Evolutionary conservation across 2,888 invertebrate species (phyloP).

Genomic region (Pachycephus smyrnensis): DNA sequence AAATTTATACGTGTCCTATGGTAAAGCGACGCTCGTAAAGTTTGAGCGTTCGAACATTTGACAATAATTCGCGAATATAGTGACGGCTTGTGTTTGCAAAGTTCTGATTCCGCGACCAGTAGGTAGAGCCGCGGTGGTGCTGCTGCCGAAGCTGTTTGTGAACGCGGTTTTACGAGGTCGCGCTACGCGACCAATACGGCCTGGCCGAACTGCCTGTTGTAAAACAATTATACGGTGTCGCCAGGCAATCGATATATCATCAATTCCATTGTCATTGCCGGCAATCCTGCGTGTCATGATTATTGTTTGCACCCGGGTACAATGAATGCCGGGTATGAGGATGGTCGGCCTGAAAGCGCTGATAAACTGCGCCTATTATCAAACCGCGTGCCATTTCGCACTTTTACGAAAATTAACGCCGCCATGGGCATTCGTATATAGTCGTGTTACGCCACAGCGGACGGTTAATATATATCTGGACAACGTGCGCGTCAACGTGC

Average conservation of each 20-base stretch:
- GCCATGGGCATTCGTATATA: not conserved
- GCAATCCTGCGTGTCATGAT: constrained; percentile 65
- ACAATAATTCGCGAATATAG: constrained; percentile 21
- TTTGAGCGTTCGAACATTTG: not conserved
- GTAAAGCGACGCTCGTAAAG: not conserved
- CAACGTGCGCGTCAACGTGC: not conserved
- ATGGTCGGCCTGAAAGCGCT: constrained; percentile 34
- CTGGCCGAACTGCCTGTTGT: constrained; percentile 49
- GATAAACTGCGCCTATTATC: constrained; percentile 62
- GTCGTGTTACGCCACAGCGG: not conserved
- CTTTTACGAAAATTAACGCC: constrained; percentile 38
- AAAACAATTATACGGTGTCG: constrained; percentile 66
- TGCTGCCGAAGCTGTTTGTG: constrained; percentile 11
- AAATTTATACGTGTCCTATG: not conserved
- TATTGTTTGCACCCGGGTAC: constrained; percentile 63
- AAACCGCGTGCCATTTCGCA: constrained; percentile 56
- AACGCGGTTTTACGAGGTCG: constrained; percentile 41
- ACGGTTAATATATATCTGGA: not conserved
- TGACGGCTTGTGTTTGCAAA: not conserved
- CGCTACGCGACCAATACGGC: constrained; percentile 21
- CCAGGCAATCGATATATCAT: constrained; percentile 63
- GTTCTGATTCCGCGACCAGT: not conserved
- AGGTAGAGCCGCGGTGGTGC: not conserved
- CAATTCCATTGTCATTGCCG: constrained; percentile 66
- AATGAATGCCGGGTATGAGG: constrained; percentile 41